A percentile compares a stretch with the other conserved stretches of the same genome.
Conservation (phyloP, 2,888 invertebrate species). For the Enchytraeus crypticus region DNA sequence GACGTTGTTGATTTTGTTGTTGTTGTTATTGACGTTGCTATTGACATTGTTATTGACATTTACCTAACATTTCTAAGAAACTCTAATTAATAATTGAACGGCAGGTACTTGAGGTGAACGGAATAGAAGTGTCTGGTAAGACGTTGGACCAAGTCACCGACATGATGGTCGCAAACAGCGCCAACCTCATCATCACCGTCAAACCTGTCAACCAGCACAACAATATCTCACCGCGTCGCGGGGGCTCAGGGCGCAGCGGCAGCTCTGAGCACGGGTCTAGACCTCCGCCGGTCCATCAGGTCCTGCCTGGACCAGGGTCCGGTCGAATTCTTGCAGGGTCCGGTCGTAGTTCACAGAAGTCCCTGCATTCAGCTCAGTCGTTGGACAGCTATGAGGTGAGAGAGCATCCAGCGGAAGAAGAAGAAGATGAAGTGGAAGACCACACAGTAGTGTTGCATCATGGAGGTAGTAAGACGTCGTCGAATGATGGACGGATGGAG, state of each 20-base stretch:
- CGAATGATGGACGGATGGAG: not conserved
- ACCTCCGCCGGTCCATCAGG: too few species aligned
- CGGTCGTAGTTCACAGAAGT: not conserved
- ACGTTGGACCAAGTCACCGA: slow-evolving; percentile 81
- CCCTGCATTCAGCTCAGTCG: not conserved
- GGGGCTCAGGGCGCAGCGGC: slow-evolving; percentile 5
- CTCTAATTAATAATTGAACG: too few species aligned
- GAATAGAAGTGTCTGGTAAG: slow-evolving; percentile 83
- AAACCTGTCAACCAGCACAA: slow-evolving; percentile 84
- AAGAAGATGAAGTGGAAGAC: not conserved
- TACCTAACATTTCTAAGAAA: too few species aligned
- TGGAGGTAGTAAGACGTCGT: too few species aligned
- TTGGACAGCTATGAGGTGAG: not conserved
- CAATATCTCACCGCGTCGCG: slow-evolving; percentile 16
- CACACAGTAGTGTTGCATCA: not conserved
- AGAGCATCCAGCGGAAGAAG: not conserved
- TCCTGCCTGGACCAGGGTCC: not conserved
- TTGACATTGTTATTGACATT: too few species aligned
- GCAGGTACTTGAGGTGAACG: slow-evolving; percentile 79
- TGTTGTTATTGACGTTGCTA: too few species aligned
- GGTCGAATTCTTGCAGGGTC: not conserved
- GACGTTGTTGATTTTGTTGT: too few species aligned
- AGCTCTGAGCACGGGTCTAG: not conserved
- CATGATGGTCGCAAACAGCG: slow-evolving; percentile 97
- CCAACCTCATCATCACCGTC: slow-evolving; percentile 94